phyloP scores from a whole-genome alignment of 2,113 vertebrate species.

The Amblyornis subalaris region DNA sequence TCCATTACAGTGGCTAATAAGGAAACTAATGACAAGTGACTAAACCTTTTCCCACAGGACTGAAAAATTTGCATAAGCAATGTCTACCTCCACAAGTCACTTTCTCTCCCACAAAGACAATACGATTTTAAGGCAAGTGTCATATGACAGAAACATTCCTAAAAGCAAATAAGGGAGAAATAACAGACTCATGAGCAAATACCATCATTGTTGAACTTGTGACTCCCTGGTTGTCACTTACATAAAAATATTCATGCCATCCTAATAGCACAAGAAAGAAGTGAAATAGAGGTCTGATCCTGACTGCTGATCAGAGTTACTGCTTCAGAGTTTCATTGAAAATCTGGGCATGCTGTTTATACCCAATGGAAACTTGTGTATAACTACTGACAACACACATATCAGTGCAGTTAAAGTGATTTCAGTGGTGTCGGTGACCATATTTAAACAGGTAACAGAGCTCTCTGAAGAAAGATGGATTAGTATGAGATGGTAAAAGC shows the following conservation, averaged over 20 bases:
- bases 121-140: neutral
- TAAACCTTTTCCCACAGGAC: neutral
- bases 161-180: neutral
- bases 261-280: neutral
- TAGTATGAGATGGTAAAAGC: neutral
- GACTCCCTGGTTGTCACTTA: neutral
- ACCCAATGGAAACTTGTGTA: neutral
- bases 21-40: neutral
- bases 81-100: neutral
- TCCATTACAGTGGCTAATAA: neutral
- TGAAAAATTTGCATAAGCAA: slow-evolving; percentile 6
- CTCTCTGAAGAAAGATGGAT: neutral
- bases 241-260: neutral
- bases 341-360: neutral
- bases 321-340: neutral
- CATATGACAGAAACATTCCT: neutral
- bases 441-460: neutral
- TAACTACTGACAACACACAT: neutral
- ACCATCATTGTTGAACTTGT: neutral
- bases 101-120: neutral
- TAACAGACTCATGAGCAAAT: neutral
- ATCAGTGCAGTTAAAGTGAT: neutral
- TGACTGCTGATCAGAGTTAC: neutral
- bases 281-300: neutral
- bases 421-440: neutral